Conservation (phyloP, 64 coral and sea anemone species). For the Platygyra sinensis region DNA sequence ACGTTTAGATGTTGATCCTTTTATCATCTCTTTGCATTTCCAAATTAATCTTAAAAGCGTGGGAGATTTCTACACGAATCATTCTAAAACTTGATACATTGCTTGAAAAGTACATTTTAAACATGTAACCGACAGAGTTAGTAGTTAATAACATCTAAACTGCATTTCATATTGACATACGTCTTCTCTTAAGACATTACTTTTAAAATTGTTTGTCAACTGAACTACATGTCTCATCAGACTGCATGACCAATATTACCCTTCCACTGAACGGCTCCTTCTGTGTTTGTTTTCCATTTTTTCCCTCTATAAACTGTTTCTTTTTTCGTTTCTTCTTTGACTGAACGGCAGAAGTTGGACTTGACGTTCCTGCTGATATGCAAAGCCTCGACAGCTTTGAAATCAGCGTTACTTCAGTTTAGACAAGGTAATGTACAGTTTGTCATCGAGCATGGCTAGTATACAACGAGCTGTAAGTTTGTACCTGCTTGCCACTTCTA, state of each 20-base stretch:
- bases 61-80: too few species aligned
- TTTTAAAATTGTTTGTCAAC: not conserved
- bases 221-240: not conserved
- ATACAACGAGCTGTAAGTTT: not conserved
- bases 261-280: not conserved
- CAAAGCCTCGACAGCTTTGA: slow-evolving; percentile 56
- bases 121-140: not conserved
- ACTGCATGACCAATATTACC: not conserved
- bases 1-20: not conserved
- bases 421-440: slow-evolving; percentile 39
- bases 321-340: slow-evolving; percentile 49
- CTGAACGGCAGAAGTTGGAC: slow-evolving; percentile 54
- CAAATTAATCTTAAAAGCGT: too few species aligned
- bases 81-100: too few species aligned
- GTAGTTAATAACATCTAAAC: not conserved
- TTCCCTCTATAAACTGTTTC: slow-evolving; percentile 14
- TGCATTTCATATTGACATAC: too few species aligned
- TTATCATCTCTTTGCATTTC: too few species aligned
- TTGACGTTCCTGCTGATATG: slow-evolving; percentile 54
- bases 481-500: too few species aligned
- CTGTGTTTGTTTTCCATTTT: not conserved
- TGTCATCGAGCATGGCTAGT: not conserved
- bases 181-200: not conserved
- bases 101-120: too few species aligned
- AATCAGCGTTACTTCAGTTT: slow-evolving; percentile 48